Evolutionary conservation across 1,140 invertebrate genomes (phyloP).

Genomic region (Oncopeltus fasciatus): DNA sequence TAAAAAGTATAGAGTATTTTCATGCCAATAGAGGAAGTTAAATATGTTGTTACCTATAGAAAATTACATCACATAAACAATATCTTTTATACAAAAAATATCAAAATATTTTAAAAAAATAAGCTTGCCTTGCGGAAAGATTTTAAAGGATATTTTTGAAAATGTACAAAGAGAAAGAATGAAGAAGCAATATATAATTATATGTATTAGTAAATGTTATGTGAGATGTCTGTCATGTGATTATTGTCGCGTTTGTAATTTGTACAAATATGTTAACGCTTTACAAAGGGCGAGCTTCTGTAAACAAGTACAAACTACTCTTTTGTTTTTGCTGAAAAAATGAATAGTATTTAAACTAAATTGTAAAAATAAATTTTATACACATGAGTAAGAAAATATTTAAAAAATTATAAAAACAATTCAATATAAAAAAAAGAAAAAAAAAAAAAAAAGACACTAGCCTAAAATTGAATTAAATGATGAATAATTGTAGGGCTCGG

Average conservation of each 20-base stretch:
- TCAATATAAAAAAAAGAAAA: no score
- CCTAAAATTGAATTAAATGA: conserved; percentile 2
- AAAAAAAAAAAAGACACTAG: conserved; percentile 8
- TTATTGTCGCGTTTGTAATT: conserved; percentile 13
- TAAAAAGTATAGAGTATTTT: conserved; percentile 14
- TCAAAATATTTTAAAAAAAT: conserved; percentile 18
- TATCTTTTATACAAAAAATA: conserved; percentile 20
- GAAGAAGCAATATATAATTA: conserved; percentile 16
- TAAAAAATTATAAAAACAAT: no score
- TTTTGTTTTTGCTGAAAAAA: background rate
- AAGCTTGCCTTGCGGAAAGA: conserved; percentile 21
- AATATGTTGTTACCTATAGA: conserved; percentile 18
- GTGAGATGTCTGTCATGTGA: conserved; percentile 18
- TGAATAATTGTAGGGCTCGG: background rate
- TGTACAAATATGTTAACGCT: conserved; percentile 12
- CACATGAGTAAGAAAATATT: no score
- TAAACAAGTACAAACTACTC: conserved; percentile 17
- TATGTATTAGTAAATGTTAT: conserved; percentile 16
- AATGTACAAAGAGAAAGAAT: conserved; percentile 13
- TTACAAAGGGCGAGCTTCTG: conserved; percentile 16
- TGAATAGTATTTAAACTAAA: background rate
- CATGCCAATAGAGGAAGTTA: conserved; percentile 14
- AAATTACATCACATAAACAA: conserved; percentile 14
- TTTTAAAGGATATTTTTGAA: conserved; percentile 18
- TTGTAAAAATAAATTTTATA: background rate